These are phyloP conservation scores for Glandiceps talaboti DNA, from an alignment of 53 echinoderm and acorn worm genomes.

Conservation along the genomic window DNA sequence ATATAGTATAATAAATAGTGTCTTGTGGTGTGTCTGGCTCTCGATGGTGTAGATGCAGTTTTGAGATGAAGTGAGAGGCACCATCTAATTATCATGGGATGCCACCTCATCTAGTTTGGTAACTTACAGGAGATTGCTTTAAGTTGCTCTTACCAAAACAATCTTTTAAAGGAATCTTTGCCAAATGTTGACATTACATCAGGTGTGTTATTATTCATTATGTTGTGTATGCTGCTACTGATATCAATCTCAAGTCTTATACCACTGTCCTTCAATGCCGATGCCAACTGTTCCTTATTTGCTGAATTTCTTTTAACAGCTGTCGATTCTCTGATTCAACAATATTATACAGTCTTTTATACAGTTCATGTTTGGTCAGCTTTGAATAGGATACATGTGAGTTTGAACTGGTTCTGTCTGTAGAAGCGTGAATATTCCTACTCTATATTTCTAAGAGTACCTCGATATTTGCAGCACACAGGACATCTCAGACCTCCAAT, in stretches of 20 bases:
- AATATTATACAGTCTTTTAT: not conserved
- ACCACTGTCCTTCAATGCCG: not conserved
- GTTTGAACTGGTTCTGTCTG: not conserved
- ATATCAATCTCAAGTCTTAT: not conserved
- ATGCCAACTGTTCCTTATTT: not conserved
- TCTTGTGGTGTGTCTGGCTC: too few species aligned
- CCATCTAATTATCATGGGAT: slow-evolving; percentile 22
- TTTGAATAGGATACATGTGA: not conserved
- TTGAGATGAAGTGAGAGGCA: slow-evolving; percentile 21
- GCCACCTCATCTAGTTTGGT: slow-evolving; percentile 27
- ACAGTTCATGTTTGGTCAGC: not conserved
- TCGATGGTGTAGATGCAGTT: not conserved
- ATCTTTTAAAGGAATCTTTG: slow-evolving; percentile 10
- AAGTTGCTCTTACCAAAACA: slow-evolving; percentile 31
- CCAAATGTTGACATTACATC: not conserved
- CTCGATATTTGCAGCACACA: not conserved
- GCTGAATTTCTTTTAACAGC: not conserved
- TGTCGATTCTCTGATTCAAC: not conserved
- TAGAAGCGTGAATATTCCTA: not conserved
- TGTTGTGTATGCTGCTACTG: not conserved
- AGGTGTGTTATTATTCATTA: not conserved
- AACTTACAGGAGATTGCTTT: not conserved
- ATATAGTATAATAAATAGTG: too few species aligned
- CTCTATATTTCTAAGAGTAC: not conserved
- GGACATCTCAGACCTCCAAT: not conserved